These are phyloP conservation scores for Pristis pectinata DNA, from an alignment of 2,797 vertebrate species.

Conservation along the genomic window DNA sequence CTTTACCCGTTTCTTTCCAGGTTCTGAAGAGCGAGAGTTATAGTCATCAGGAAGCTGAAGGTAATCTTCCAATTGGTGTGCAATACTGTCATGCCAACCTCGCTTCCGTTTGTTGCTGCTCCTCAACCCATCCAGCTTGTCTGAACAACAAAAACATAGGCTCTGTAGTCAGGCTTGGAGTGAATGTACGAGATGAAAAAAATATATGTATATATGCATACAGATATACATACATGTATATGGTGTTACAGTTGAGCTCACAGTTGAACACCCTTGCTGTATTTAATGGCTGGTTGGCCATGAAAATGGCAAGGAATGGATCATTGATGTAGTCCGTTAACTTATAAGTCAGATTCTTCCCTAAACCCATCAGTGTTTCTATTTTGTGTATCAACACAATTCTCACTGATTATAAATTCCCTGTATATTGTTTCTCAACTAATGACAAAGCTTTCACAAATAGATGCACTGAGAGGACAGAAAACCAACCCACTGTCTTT, in stretches of 20 bases:
- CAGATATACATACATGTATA: slow-evolving; percentile 31
- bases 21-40: slow-evolving; percentile 86
- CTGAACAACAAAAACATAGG: slow-evolving; percentile 69
- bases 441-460: slow-evolving; percentile 1
- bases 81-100: slow-evolving; percentile 67
- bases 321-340: slow-evolving; percentile 4
- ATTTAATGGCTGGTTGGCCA: slow-evolving; percentile 16
- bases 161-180: slow-evolving; percentile 44
- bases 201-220: slow-evolving; percentile 21
- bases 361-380: neutral
- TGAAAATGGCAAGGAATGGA: neutral
- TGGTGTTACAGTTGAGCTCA: slow-evolving; percentile 15
- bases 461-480: neutral
- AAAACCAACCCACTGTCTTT: neutral
- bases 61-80: slow-evolving; percentile 84
- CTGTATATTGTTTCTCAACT: neutral
- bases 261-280: slow-evolving; percentile 11
- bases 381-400: neutral
- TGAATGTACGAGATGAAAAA: neutral
- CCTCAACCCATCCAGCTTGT: slow-evolving; percentile 90
- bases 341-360: neutral
- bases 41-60: slow-evolving; percentile 97
- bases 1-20: slow-evolving; percentile 95
- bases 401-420: neutral
- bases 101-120: slow-evolving; percentile 88